Conservation (phyloP, 2,797 vertebrate species). For the Pseudocheirus occidentalis region DNA sequence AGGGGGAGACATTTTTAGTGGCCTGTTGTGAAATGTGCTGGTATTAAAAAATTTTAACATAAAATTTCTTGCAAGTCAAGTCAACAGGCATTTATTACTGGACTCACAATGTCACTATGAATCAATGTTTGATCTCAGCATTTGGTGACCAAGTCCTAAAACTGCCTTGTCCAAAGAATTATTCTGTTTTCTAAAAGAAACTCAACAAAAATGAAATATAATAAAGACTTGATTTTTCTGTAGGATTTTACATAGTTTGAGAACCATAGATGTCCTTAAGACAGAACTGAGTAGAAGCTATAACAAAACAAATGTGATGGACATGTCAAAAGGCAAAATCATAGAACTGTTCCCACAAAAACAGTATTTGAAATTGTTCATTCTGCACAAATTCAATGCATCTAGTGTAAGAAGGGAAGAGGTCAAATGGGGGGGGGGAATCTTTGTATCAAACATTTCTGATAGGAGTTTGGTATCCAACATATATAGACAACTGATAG, state of each 20-base stretch:
- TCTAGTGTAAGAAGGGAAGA: neutral
- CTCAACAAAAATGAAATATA: neutral
- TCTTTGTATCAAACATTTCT: neutral
- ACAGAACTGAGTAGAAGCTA: neutral
- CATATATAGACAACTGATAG: neutral
- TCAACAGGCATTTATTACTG: conserved; percentile 38
- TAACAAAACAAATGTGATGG: neutral
- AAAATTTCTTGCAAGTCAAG: conserved; percentile 41
- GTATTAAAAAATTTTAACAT: conserved; percentile 77
- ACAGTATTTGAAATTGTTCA: conserved; percentile 39
- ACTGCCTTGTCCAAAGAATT: neutral
- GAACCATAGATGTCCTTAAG: neutral
- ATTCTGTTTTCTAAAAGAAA: neutral
- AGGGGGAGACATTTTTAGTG: conserved; percentile 75
- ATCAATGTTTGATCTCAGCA: conserved; percentile 73
- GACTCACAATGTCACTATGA: conserved; percentile 75
- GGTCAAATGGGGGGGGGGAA: neutral
- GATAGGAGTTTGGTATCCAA: neutral
- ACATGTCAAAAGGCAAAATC: neutral
- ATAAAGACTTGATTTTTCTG: neutral
- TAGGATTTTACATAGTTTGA: neutral
- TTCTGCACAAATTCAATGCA: neutral
- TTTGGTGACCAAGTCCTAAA: neutral
- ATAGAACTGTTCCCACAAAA: neutral
- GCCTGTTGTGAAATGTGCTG: conserved; percentile 73